Base-by-base conservation (phyloP, 2,888 invertebrate genomes). In the Hypena proboscidalis region DNA sequence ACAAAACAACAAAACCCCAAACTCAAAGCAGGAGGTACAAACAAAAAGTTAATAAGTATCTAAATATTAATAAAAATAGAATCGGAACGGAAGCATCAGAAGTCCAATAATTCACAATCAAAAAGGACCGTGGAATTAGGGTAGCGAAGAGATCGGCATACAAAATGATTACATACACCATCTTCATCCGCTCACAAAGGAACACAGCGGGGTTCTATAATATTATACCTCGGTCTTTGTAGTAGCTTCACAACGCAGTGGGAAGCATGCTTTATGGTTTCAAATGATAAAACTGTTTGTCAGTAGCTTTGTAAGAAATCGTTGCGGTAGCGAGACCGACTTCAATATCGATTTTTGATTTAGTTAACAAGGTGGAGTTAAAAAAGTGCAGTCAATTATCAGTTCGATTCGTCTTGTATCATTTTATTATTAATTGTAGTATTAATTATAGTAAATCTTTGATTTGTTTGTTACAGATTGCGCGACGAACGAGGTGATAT, bases 401-500 rank as follows among this genome's bases (percentile, higher is more conserved):
- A n/a, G n/a, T n/a, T n/a, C n/a, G n/a, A n/a, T n/a, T n/a, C n/a
- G n/a, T n/a, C n/a, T n/a, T n/a, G n/a, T n/a, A n/a, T n/a, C n/a
- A n/a, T n/a, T n/a, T n/a, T n/a, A n/a, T n/a, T n/a, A n/a, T n/a
- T n/a, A n/a, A n/a, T n/a, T n/a, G n/a, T 47, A 45, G 40, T 45
- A 51, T 38, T 49, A 38, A 56, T 55, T 59, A 52, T 51, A 63
- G 48, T 65, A 61, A 70, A 67, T 68, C 59, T 62, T 34, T 53
- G 45, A 58, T 67, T 54, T 67, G 54, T 62, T 91, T 92, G 91
- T 94, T 94, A 43, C 93, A 96, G 97, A 94, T 93, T 97, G 91
- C 94, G 96, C 74, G 97, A 97, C 83, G 97, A 97, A 88, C 92
- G 97, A 83, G 95, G 95, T 49, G 97, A 97, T 78, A 94, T 95